Percentiles rank a stretch among this genome's conserved stretches.
These are phyloP conservation scores for Yponomeuta malinellus DNA, from an alignment of 2,888 invertebrate genomes.

Conservation along the genomic window DNA sequence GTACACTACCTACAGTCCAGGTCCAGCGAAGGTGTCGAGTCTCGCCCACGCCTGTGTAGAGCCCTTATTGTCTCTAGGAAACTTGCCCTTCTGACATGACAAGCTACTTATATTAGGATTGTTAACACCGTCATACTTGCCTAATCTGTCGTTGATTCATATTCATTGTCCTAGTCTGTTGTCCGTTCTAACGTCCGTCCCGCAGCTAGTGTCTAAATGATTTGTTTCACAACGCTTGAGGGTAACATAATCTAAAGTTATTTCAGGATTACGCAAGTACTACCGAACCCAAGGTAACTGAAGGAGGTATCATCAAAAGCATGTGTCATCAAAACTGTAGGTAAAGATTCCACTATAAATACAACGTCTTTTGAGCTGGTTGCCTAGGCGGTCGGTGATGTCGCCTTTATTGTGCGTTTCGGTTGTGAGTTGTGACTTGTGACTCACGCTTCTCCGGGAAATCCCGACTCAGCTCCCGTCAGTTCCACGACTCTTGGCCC, in stretches of 20 bases:
- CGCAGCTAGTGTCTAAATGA: not conserved
- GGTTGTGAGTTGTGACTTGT: no score
- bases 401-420: not conserved
- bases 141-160: not conserved
- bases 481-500: constrained; percentile 6
- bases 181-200: not conserved
- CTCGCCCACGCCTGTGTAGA: not conserved
- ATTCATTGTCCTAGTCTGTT: not conserved
- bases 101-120: not conserved
- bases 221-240: not conserved
- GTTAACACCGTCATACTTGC: not conserved
- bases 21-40: not conserved
- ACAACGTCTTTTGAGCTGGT: not conserved
- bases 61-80: not conserved
- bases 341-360: constrained; percentile 9
- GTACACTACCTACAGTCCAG: not conserved
- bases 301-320: not conserved
- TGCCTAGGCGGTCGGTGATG: not conserved
- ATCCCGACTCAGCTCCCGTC: constrained; percentile 3
- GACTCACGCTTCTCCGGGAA: constrained; percentile 5
- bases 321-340: not conserved
- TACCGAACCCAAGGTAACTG: not conserved
- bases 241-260: not conserved
- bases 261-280: not conserved
- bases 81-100: no score